phyloP scores from a whole-genome alignment of 1,140 invertebrate species.

The Lepidurus apus region DNA sequence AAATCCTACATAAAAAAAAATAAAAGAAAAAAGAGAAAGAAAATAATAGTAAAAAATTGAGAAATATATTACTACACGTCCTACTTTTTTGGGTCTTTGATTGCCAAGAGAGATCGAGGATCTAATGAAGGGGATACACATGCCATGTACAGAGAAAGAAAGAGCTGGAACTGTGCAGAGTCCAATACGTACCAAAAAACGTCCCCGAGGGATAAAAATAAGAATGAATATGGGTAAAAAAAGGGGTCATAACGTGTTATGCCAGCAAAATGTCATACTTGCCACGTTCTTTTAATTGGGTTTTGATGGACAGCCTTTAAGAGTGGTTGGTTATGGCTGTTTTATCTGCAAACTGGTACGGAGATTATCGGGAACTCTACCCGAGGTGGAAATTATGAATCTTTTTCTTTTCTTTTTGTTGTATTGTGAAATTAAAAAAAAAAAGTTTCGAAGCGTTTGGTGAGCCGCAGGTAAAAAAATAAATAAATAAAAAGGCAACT shows the following conservation, averaged over 20 bases:
- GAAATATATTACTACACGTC: not conserved
- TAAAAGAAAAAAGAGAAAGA: not conserved
- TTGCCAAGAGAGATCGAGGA: not conserved
- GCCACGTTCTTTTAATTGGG: slow-evolving; percentile 6
- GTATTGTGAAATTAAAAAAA: not conserved
- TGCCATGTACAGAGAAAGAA: not conserved
- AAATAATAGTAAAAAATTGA: not conserved
- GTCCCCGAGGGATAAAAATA: not conserved
- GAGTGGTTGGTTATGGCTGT: too few species aligned
- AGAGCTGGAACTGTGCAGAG: not conserved
- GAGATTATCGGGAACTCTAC: too few species aligned
- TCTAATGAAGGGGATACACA: not conserved
- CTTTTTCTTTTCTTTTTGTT: not conserved
- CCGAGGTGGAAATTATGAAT: not conserved
- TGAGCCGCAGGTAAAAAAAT: not conserved
- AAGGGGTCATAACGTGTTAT: not conserved
- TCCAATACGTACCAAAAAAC: not conserved
- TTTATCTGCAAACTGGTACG: too few species aligned
- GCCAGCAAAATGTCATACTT: slow-evolving; percentile 9
- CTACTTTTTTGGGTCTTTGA: not conserved
- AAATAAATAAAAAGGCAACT: not conserved
- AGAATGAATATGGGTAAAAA: not conserved
- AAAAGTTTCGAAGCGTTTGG: not conserved
- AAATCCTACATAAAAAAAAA: not conserved
- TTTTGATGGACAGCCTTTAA: not conserved